A percentile compares a stretch with the other conserved stretches of the same genome.
Evolutionary conservation across 2,113 vertebrate species (phyloP).

Genomic region (Arvicanthis niloticus): DNA sequence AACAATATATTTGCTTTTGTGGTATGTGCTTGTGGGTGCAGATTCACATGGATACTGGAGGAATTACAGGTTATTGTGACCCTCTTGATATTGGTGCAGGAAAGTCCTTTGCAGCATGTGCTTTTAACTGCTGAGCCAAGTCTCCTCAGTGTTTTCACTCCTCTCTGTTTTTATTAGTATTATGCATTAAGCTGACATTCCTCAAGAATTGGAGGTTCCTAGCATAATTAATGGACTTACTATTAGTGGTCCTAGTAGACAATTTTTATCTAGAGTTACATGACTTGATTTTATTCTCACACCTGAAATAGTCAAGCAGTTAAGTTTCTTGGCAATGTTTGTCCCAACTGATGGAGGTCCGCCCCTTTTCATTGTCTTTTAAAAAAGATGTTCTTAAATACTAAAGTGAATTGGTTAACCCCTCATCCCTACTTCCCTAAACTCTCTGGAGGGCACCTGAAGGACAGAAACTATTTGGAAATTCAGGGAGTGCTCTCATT

Average conservation of each 20-base stretch:
- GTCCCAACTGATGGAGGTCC: background rate
- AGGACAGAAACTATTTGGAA: slow-evolving; percentile 40
- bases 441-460: background rate
- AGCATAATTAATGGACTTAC: slow-evolving; percentile 19
- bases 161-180: slow-evolving; percentile 11
- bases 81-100: background rate
- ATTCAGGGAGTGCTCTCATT: background rate
- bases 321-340: slow-evolving; percentile 39
- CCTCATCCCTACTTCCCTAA: background rate
- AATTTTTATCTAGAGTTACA: slow-evolving; percentile 48
- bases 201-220: background rate
- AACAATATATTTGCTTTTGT: background rate
- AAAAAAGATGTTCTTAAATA: slow-evolving; percentile 42
- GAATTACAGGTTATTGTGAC: background rate
- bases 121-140: background rate
- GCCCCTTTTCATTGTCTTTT: background rate
- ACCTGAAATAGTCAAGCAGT: slow-evolving; percentile 46
- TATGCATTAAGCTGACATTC: slow-evolving; percentile 8
- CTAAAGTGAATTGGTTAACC: slow-evolving; percentile 28
- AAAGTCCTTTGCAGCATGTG: background rate
- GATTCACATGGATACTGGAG: background rate
- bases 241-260: slow-evolving; percentile 30
- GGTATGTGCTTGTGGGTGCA: background rate
- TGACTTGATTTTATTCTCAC: slow-evolving; percentile 26
- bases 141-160: background rate